Percentiles rank a stretch among this genome's conserved stretches.
These are phyloP conservation scores for Leucosticte australis DNA, from an alignment of 2,113 vertebrate species.

Conservation along the genomic window DNA sequence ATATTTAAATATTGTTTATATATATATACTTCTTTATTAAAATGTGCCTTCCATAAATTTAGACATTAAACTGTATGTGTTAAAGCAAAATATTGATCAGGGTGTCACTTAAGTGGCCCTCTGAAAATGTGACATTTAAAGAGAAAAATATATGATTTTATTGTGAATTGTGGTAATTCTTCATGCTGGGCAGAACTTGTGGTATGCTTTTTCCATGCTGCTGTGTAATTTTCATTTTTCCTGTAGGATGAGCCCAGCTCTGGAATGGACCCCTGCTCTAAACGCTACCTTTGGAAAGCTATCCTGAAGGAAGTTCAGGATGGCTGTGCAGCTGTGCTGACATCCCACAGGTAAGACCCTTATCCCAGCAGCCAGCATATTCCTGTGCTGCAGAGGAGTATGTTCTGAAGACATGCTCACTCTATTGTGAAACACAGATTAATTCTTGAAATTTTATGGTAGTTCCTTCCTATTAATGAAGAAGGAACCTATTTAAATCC, in stretches of 20 bases:
- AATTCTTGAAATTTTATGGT: background rate
- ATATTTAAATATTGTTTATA: background rate
- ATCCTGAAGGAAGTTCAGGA: conserved; percentile 61
- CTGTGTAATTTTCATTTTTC: background rate
- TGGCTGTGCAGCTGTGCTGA: conserved; percentile 72
- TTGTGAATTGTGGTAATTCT: background rate
- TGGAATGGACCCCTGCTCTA: conserved; percentile 79
- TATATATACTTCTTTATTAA: background rate
- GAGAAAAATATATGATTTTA: background rate
- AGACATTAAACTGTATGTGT: background rate
- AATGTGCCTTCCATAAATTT: background rate
- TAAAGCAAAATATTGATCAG: background rate
- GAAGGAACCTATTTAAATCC: background rate
- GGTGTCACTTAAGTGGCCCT: background rate
- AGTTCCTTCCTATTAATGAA: background rate
- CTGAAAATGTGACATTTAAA: background rate
- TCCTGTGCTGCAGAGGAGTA: background rate
- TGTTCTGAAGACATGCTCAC: background rate
- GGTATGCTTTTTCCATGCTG: background rate
- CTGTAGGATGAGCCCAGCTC: conserved; percentile 77
- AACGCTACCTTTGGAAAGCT: conserved; percentile 70
- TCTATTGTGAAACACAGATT: background rate
- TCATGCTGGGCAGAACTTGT: background rate
- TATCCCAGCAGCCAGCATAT: background rate
- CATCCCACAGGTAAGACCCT: conserved; percentile 71